Conservation (phyloP, 2,797 vertebrate species). For the Anguilla marmorata region DNA sequence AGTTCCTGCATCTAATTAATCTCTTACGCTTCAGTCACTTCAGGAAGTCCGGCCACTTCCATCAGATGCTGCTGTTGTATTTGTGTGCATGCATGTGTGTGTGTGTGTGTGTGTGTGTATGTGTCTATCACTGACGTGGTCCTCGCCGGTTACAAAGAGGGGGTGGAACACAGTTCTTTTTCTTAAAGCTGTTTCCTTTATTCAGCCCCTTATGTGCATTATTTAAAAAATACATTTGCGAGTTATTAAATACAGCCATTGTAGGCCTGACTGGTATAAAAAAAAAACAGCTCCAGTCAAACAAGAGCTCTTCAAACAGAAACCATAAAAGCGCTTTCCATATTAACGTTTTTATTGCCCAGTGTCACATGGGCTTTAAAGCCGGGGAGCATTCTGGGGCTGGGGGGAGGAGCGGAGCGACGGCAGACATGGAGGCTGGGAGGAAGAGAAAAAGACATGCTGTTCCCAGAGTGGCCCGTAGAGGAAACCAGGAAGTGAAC, state of each 20-base stretch:
- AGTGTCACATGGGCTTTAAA: constrained; percentile 38
- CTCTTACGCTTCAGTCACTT: constrained; percentile 49
- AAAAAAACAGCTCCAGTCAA: constrained; percentile 3
- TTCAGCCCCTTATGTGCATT: constrained; percentile 6
- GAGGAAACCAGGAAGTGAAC: neutral
- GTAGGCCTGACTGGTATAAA: neutral
- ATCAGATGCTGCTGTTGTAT: neutral
- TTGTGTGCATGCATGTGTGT: constrained; percentile 48
- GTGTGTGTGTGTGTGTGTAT: constrained; percentile 27
- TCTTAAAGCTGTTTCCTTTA: neutral
- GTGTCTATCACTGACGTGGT: neutral
- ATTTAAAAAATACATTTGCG: constrained; percentile 18
- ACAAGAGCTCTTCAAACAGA: constrained; percentile 19
- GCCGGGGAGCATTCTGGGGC: constrained; percentile 48
- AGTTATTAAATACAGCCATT: neutral
- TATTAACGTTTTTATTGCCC: constrained; percentile 20
- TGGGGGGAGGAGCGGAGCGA: constrained; percentile 32
- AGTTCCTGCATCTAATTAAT: neutral
- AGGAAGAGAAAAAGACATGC: neutral
- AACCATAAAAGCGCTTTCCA: constrained; percentile 11
- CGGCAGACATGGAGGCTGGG: neutral
- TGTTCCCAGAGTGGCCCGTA: neutral
- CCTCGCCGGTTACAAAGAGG: neutral
- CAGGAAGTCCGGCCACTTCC: neutral
- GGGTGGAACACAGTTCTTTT: neutral